Base-by-base conservation (phyloP, 2,888 invertebrate species). In the Meteorus colon region DNA sequence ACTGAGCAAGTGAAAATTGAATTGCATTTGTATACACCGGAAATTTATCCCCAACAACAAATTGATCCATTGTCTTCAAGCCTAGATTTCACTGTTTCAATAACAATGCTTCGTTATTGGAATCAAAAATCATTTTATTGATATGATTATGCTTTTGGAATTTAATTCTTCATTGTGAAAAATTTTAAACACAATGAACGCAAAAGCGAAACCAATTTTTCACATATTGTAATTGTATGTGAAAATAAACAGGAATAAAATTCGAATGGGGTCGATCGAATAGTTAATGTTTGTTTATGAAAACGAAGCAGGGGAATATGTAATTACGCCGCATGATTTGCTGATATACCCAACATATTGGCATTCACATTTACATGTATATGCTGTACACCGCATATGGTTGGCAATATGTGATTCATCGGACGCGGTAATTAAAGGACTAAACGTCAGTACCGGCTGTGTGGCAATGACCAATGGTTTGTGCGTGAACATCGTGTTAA, bases 401-500 rank as follows among this genome's bases (percentile, higher is more conserved):
- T 51, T 76, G 77, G 68, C 73, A 73, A 55, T 55, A 19, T 55
- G 79, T 85, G 84, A 86, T 86, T 85, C 86, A 86, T 84, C 80
- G 82, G 19, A 55, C 19, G 75, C 71, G 82, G 86, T 86, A 88
- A 88, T 88, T 86, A 88, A 87, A 87, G 84, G 84, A 81, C 81
- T 82, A 79, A 82, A 83, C 80, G 87, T 87, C 87, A 84, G 81
- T 80, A 75, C 84, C 84, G 84, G 85, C 86, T 88, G 87, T 80
- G 85, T 79, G 75, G 78, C 81, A 82, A 87, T 88, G 86, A 88
- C 86, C 87, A 86, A 88, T 85, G 82, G 83, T 82, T 81, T 69
- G 75, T 83, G 82, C 87, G 86, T 87, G 87, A 86, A 84, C 69
- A 76, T 80, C 81, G 77, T 86, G 86, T 86, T 87, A 87, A 88